Conservation (phyloP, 2,113 vertebrate species). For the Gallinago jamesoni region DNA sequence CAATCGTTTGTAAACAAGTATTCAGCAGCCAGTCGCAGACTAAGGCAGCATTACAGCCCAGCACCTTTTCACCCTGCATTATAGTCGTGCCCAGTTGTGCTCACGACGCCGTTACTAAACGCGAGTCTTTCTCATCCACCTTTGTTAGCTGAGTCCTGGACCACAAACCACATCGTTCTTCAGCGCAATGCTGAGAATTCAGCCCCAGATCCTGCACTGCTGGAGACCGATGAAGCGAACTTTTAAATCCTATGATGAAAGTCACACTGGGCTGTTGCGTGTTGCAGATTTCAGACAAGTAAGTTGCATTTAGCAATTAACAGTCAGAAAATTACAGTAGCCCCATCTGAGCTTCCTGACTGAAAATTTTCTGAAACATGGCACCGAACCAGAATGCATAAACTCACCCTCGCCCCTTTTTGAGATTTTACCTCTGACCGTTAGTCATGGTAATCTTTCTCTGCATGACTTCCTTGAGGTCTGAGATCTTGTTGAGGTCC, state of each 20-base stretch:
- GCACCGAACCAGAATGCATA: neutral
- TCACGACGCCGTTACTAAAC: neutral
- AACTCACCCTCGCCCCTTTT: neutral
- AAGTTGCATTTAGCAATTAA: neutral
- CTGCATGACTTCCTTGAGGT: neutral
- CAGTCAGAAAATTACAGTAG: neutral
- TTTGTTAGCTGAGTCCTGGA: conserved; percentile 61
- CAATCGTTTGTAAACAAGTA: conserved; percentile 31
- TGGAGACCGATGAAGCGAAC: conserved; percentile 69
- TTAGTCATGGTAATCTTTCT: neutral
- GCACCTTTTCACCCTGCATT: neutral
- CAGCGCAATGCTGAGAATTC: conserved; percentile 64
- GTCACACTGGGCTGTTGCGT: conserved; percentile 29
- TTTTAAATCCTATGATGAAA: conserved; percentile 62
- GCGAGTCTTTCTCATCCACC: neutral
- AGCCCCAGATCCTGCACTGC: conserved; percentile 60
- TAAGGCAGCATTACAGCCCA: neutral
- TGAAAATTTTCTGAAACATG: neutral
- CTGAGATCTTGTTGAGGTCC: neutral
- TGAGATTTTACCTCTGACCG: neutral
- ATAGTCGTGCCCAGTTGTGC: neutral
- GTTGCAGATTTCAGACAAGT: conserved; percentile 75
- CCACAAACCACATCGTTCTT: conserved; percentile 25
- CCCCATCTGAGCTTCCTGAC: neutral
- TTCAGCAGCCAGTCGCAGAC: neutral